Base-by-base conservation (phyloP, 2,113 vertebrate genomes). In the Hyperoodon ampullatus region DNA sequence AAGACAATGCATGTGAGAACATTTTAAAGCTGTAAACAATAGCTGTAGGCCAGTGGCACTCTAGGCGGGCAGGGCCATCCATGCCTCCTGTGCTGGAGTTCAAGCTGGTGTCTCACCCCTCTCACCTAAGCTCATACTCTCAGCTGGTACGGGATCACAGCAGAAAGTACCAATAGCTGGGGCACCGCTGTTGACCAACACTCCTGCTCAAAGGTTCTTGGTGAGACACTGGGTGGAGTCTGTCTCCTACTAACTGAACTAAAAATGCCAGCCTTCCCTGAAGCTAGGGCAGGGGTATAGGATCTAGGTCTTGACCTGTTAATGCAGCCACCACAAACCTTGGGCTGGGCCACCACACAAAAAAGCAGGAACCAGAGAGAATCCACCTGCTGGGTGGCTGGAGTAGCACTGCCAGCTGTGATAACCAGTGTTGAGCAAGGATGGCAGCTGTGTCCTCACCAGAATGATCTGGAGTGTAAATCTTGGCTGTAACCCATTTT, bases 11-110 rank as follows among this genome's bases (percentile, higher is more conserved):
- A 70, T 1, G 7, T 21, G 53, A 95, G 24, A 80, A 80, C 71
- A 86, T 42, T 78, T 90, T 61, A 91, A 86, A 91, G 70, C 71
- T 94, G 18, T 74, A 90, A 28, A 75, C 60, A 88, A 81, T 14
- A 90, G 70, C 33, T 75, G 14, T 47, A 60, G 75, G 60, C 33
- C 63, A 80, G 50, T 12, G 23, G n/a, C 10, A 8, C 39, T 66
- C 19, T 6, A 26, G n/a, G 81, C 78, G 63, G 72, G 33, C 63
- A 42, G 42, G 63, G 33, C 35, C 47, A 28, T 60, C 33, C 19
- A n/a, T 21, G 3, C 19, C 10, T 60, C 47, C 35, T 33, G 39
- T 50, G 23, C 6, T 88, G 75, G 42, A 65, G 70, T 35, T 68
- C n/a, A 42, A 75, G 58, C 47, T 60, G 24, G 19, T 61, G 19